Conservation (phyloP, 2,113 vertebrate genomes). For the Megaceryle torquata region DNA sequence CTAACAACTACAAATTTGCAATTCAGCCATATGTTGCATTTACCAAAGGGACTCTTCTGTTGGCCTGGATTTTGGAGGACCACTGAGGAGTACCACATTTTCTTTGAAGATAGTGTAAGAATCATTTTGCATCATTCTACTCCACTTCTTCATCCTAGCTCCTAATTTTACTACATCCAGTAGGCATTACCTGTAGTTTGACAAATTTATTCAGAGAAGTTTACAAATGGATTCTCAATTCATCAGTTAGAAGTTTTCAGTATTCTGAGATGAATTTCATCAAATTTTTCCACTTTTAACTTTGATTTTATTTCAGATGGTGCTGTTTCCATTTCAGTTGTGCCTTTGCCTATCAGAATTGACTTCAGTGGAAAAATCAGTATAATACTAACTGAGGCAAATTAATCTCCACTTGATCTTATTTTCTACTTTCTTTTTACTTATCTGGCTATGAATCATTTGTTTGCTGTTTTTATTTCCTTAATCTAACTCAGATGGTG, state of each 20-base stretch:
- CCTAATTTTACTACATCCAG: neutral
- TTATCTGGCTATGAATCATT: neutral
- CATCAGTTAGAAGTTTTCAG: neutral
- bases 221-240: neutral
- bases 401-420: neutral
- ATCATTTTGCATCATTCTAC: neutral
- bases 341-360: neutral
- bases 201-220: neutral
- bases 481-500: neutral
- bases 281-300: neutral
- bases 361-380: neutral
- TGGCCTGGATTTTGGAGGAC: neutral
- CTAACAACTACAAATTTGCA: neutral
- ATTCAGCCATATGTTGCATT: neutral
- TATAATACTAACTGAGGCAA: neutral
- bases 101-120: neutral
- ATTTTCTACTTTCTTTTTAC: conserved; percentile 2
- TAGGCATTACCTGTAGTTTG: neutral
- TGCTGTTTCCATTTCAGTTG: neutral
- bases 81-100: neutral
- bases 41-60: neutral
- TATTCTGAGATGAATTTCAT: neutral
- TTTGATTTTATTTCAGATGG: neutral
- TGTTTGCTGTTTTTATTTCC: neutral
- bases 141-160: neutral